Evolutionary conservation across 2,888 invertebrate species (phyloP).

Genomic region (Cancer borealis): DNA sequence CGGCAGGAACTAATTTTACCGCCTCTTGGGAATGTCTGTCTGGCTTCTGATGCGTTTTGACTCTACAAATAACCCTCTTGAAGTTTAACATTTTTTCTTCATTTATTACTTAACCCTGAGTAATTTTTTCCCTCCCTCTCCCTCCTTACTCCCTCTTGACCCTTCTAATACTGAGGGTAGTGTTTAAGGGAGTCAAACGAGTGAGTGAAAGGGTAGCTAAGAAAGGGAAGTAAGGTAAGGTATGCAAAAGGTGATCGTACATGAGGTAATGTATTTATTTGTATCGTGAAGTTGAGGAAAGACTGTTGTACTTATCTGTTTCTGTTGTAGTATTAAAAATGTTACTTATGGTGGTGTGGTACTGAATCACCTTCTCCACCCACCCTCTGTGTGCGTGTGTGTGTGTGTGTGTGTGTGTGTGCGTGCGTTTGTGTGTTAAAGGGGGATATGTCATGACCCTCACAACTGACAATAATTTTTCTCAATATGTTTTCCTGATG

Average conservation of each 20-base stretch:
- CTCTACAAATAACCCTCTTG: not conserved
- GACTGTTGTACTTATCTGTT: not conserved
- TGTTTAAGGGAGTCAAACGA: too few relatives aligned
- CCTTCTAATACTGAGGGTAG: not conserved
- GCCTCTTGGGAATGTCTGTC: not conserved
- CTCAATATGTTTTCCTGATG: not conserved
- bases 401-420: constrained; percentile 36
- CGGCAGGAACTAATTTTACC: not conserved
- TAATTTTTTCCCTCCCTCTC: too few relatives aligned
- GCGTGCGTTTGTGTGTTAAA: not conserved
- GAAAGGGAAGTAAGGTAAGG: not conserved
- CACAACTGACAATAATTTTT: not conserved
- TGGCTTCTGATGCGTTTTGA: not conserved
- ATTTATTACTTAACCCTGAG: not conserved
- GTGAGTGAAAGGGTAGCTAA: not conserved
- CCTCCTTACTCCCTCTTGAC: too few relatives aligned
- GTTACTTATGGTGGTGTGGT: not conserved
- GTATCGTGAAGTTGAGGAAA: not conserved
- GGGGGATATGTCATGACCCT: not conserved
- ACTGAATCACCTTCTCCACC: too few relatives aligned
- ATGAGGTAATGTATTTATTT: not conserved
- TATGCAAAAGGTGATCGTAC: not conserved
- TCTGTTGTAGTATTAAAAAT: not conserved
- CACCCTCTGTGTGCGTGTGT: constrained; percentile 15
- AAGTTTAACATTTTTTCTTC: not conserved